Base-by-base conservation (phyloP, 2,888 invertebrate species). In the Cosmopolites sordidus region DNA sequence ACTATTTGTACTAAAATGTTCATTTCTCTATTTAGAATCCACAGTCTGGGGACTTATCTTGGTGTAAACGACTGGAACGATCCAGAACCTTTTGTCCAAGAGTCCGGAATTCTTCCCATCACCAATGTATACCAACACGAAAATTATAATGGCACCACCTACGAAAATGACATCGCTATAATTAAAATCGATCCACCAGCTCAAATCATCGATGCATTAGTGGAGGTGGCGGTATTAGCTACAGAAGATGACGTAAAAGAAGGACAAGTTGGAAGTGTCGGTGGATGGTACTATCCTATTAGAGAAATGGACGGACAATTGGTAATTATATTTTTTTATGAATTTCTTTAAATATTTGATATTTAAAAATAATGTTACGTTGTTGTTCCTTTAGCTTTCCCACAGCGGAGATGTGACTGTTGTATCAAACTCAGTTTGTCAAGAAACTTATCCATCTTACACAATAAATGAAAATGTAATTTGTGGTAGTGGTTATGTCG, bases 131-230 rank as follows among this genome's bases (percentile, higher is more conserved):
- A 15, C 11, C n/a, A 14, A 18, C 48, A 43, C 16, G 48, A 49
- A 16, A 42, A 18, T 14, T 49, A 43, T 14, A 49, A 49, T 43
- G 37, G 37, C 2, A 49, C 48, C n/a, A 49, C 48, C 11, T 22
- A 43, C 22, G 43, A 49, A 38, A 43, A 49, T n/a, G 48, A 49
- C 16, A 49, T 49, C 2, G 48, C 48, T 2, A 18, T 49, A 6
- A 43, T 49, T 30, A 15, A 49, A 42, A 17, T 49, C 9, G n/a
- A 11, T 33, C 42, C 33, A 9, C 11, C 15, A 2, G 12, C 33
- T 11, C 11, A 33, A 3, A 17, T 8, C 12, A 37, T 14, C n/a
- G 38, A n/a, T 15, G 43, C 37, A 5, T n/a, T 17, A 42, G 42
- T 49, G 30, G 41, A 49, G 18, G 17, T 42, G 6, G 48, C 48